These are phyloP conservation scores for Lasioglossum morio DNA, from an alignment of 2,888 invertebrate species.

Conservation along the genomic window DNA sequence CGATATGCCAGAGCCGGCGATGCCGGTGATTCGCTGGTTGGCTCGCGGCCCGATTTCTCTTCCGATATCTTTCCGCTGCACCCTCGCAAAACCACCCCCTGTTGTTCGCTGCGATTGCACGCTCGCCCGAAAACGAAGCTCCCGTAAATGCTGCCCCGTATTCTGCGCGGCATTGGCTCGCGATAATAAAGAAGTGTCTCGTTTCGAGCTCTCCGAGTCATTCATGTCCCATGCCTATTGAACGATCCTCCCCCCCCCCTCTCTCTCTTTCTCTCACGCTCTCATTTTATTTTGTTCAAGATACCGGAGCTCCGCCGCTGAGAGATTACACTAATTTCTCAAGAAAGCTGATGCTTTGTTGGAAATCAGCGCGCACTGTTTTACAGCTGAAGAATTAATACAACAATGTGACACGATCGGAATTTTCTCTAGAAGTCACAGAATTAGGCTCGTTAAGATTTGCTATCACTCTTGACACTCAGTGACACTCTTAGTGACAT, in stretches of 20 bases:
- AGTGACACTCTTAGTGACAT: too few relatives aligned
- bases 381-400: neutral
- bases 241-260: neutral
- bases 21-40: conserved; percentile 58
- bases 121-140: conserved; percentile 12
- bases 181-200: conserved; percentile 15
- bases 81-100: conserved; percentile 43
- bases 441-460: neutral
- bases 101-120: conserved; percentile 32
- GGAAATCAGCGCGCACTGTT: neutral
- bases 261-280: neutral
- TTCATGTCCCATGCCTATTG: neutral
- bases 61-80: conserved; percentile 62
- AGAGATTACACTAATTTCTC: conserved; percentile 4
- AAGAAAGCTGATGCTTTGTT: neutral
- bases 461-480: neutral
- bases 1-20: conserved; percentile 55
- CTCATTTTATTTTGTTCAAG: neutral
- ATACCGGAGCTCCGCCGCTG: neutral
- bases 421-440: neutral
- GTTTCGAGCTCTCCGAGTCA: conserved; percentile 2
- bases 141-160: conserved; percentile 14
- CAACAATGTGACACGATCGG: neutral
- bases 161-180: conserved; percentile 4
- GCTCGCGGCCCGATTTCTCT: conserved; percentile 69